Evolutionary conservation across 2,888 invertebrate species (phyloP).

Genomic region (Gibbula magus): DNA sequence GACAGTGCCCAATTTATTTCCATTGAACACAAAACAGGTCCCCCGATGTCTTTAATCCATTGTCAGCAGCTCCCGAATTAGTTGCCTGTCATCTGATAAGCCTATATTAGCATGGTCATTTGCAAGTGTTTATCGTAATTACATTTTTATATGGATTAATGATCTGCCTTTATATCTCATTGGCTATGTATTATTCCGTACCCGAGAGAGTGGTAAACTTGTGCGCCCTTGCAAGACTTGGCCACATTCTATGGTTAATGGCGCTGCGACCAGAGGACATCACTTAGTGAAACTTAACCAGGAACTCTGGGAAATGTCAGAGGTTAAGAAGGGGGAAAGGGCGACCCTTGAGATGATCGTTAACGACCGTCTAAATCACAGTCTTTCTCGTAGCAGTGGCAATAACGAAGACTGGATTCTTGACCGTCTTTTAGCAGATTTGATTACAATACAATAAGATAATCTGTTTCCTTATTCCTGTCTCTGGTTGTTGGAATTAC

Average conservation of each 20-base stretch:
- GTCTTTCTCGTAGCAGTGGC: too few relatives aligned
- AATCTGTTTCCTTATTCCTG: too few relatives aligned
- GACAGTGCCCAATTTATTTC: background rate
- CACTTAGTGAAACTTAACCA: background rate
- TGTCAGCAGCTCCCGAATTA: background rate
- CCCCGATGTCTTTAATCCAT: background rate
- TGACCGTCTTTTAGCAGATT: too few relatives aligned
- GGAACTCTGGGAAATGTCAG: background rate
- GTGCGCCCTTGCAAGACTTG: too few relatives aligned
- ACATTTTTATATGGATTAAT: conserved; percentile 20
- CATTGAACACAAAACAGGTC: conserved; percentile 9
- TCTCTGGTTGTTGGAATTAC: too few relatives aligned
- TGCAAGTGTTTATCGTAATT: conserved; percentile 13
- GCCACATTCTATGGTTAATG: background rate
- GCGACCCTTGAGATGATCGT: too few relatives aligned
- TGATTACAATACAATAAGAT: too few relatives aligned
- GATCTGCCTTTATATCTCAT: background rate
- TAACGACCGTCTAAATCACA: too few relatives aligned
- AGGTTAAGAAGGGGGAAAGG: background rate
- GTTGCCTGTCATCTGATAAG: background rate
- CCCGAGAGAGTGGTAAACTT: background rate
- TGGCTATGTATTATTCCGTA: conserved; percentile 10
- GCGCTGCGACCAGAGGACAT: background rate
- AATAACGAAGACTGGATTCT: too few relatives aligned
- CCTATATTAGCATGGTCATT: conserved; percentile 18